Evolutionary conservation across 2,888 invertebrate genomes (phyloP), one percentile per base, ranked within the genome.

Genomic region (Nymphalis c-album): DNA sequence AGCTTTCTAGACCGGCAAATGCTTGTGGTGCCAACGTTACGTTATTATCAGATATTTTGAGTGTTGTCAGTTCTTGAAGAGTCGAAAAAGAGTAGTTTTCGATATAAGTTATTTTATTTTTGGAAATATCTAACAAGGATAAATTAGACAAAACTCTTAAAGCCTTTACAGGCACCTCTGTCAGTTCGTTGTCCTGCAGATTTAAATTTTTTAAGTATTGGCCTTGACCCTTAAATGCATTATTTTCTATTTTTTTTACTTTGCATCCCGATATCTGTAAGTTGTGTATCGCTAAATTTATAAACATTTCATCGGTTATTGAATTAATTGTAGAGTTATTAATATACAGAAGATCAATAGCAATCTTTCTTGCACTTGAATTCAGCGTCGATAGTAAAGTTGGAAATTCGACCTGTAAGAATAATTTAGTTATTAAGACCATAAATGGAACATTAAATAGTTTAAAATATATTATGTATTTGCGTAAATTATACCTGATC

Each of bases 1-100:
- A 95, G 67, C 91, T 94, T 79, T 97, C 97, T 69, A 98, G 90
- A 2, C 97, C 97, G n/a, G 92, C 90, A 66, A 98, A 94, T 6
- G 97, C 95, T 60, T 93, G 94, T 0, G 94, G 78, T 4, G 95
- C 93, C 72, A 98, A 83, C 5, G 96, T 96, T 0, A 97, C 93
- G 82, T 97, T 97, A 84, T 98, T 98, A 80, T 98, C 98, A 5
- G 97, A 96, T 63, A 98, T 84, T 85, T 97, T 97, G 17, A 97
- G 85, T 0, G 97, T 97, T 18, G 96, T 94, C 63, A 97, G 87
- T 80, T 95, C 95, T 55, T 89, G 90, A 17, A 97, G 91, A 0
- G 95, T 95, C 47, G 90, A 90, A 80, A 98, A 98, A 0, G 97
- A 95, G 69, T 95, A 94, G 73, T 96, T 94, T n/a, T 95, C 94